These are phyloP conservation scores for Scaptomyza tumidula DNA, from an alignment of 2,888 invertebrate genomes.

Conservation along the genomic window DNA sequence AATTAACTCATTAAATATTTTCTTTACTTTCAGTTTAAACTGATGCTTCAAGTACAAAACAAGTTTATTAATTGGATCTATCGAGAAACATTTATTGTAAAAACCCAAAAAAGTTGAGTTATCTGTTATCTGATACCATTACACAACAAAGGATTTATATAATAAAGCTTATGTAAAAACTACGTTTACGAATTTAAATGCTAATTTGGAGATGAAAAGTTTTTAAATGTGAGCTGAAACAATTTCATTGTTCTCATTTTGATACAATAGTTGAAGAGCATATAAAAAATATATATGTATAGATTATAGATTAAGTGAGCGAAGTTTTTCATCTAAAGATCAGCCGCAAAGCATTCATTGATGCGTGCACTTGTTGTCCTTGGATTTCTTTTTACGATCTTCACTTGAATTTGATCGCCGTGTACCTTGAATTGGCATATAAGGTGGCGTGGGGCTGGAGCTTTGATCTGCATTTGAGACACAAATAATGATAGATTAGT, in stretches of 20 bases:
- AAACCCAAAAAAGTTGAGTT: conserved; percentile 27
- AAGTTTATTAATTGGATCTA: conserved; percentile 17
- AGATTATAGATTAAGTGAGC: background rate
- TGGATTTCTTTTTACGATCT: conserved; percentile 86
- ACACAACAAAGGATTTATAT: conserved; percentile 34
- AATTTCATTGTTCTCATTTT: conserved; percentile 64
- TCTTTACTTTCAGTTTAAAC: conserved; percentile 2
- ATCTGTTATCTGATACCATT: conserved; percentile 30
- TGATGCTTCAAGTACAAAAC: background rate
- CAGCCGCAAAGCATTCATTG: conserved; percentile 83
- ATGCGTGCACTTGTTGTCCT: conserved; percentile 88
- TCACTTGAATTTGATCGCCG: conserved; percentile 88
- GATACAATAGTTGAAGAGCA: conserved; percentile 26
- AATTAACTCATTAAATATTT: background rate
- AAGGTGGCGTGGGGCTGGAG: conserved; percentile 87
- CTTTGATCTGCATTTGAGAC: conserved; percentile 83
- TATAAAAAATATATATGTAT: conserved; percentile 8
- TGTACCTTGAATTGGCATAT: conserved; percentile 92
- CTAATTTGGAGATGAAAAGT: conserved; percentile 41
- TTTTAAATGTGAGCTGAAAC: conserved; percentile 38
- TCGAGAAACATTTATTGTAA: conserved; percentile 58
- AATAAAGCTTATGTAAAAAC: conserved; percentile 43
- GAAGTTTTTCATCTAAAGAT: background rate
- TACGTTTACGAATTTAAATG: conserved; percentile 41
- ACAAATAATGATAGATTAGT: conserved; percentile 12